Evolutionary conservation across 2,888 invertebrate species (phyloP), one percentile per base, ranked within the genome.

Genomic region (Quadriops clusia): DNA sequence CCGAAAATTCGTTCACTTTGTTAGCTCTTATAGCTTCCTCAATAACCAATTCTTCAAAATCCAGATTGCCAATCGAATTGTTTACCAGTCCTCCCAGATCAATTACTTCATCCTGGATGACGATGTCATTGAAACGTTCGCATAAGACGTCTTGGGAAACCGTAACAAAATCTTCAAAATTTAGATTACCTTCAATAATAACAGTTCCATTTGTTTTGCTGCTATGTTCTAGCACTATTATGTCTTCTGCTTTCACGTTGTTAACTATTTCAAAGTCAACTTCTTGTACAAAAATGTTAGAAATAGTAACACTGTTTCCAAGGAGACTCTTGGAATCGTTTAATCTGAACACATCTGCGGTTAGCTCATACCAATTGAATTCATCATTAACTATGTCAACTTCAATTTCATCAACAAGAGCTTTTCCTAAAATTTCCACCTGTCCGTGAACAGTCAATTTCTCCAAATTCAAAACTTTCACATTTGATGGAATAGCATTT

Each of bases 371-470:
- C n/a, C n/a, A n/a, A n/a, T n/a, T n/a, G n/a, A n/a, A n/a, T n/a
- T n/a, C n/a, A 3, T 47, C 54, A 36, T 61, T 60, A 15, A 65
- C 38, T 11, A 30, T 42, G 4, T 37, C 32, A 6, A 56, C 44
- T 8, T 38, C 34, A 10, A 61, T 40, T 26, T 47, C 43, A 13
- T 49, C 40, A 13, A 51, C 41, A 3, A 45, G 41, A 23, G 55
- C 40, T 6, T 38, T 44, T 9, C 54, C 57, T 9, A 39, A 39
- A 16, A 63, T 44, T 29, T 45, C 40, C 2, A 64, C 38, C 23
- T 44, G 35, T 11, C 58, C 62, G 15, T 49, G 46, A 6, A 66
- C 41, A 12, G 55, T 40, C 2, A 62, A 37, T 17, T 41, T 48
- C 15, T 50, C 35, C 28, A 42, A 45, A n/a, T 37, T 27, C 5